Base-by-base conservation (phyloP, 2,888 invertebrate species). In the Drymonia ruficornis region DNA sequence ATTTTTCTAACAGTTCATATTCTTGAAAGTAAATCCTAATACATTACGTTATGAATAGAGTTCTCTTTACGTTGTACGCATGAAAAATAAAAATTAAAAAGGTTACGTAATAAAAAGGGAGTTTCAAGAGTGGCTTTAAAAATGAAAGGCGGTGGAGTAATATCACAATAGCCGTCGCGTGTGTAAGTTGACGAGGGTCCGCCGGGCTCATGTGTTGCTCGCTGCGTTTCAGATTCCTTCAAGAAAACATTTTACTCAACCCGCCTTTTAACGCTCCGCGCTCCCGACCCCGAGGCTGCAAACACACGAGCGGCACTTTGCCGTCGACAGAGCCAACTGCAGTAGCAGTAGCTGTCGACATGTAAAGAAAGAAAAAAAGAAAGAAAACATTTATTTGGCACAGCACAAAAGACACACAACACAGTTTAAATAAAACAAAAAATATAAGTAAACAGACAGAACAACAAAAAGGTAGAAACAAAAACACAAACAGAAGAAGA, bases 231-330 rank as follows among this genome's bases (percentile, higher is more conserved):
- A 55, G n/a, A 61, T 57, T 56, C 47, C 62, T 59, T 53, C 52
- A 67, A 61, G 65, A 53, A 64, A 67, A 61, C 53, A 50, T 67
- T 67, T 56, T 47, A 62, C 51, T 42, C 58, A 52, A 57, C 46
- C 45, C 59, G 56, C 51, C 64, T 62, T 67, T 67, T 68, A 67
- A 62, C 55, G 57, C 55, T 53, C 54, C 45, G 19, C 54, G 52
- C 56, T 56, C 46, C 13, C 46, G 40, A 49, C 49, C 48, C n/a
- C n/a, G n/a, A n/a, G n/a, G n/a, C n/a, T n/a, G n/a, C n/a, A n/a
- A n/a, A n/a, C n/a, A n/a, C n/a, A n/a, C n/a, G n/a, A n/a, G n/a
- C n/a, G n/a, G n/a, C n/a, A n/a, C n/a, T n/a, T n/a, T n/a, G n/a
- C n/a, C n/a, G n/a, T n/a, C n/a, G n/a, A n/a, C n/a, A n/a, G n/a